Evolutionary conservation across 2,888 invertebrate genomes (phyloP), one percentile per base, ranked within the genome.

Genomic region (Hoplodrina blanda): DNA sequence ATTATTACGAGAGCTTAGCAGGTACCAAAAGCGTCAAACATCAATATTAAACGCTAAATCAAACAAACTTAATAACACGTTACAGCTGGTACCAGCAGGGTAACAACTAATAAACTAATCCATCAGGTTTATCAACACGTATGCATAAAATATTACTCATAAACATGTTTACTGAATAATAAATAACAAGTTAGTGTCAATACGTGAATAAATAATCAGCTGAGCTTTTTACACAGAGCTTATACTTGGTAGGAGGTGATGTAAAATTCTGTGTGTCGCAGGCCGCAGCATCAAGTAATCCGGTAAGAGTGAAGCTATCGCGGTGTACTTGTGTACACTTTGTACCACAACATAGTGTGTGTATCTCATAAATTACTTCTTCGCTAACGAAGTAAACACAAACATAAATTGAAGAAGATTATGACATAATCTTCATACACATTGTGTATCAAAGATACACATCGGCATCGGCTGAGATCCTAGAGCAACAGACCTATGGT

Each of bases 261-360:
- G 67, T 67, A 71, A 62, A 72, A 78, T 81, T 81, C 82, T 66
- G 61, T 78, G 66, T 78, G 78, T 57, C 66, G 59, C 25, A 46
- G 5, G 56, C 8, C 19, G n/a, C 64, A 56, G 11, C 59, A 15
- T 49, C 70, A 44, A 46, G 57, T 67, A 78, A 78, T 78, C 78
- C 66, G 50, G 63, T 63, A 50, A 63, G 44, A 78, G 61, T 50
- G 33, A 56, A 49, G 17, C 76, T 59, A 37, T 46, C 55, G 10
- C 44, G 37, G 41, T 52, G 19, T 50, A 56, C 50, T 50, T 41
- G 41, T 41, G 41, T 41, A 41, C 37, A 37, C 37, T 37, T 37
- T 8, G 8, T 37, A 37, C 37, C 37, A 8, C 8, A 37, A 37
- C 37, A 19, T 17, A 50, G 20, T 56, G 50, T 56, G 50, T 46